Evolutionary conservation across 2,113 vertebrate species (phyloP).

Genomic region (Spheniscus mendiculus): DNA sequence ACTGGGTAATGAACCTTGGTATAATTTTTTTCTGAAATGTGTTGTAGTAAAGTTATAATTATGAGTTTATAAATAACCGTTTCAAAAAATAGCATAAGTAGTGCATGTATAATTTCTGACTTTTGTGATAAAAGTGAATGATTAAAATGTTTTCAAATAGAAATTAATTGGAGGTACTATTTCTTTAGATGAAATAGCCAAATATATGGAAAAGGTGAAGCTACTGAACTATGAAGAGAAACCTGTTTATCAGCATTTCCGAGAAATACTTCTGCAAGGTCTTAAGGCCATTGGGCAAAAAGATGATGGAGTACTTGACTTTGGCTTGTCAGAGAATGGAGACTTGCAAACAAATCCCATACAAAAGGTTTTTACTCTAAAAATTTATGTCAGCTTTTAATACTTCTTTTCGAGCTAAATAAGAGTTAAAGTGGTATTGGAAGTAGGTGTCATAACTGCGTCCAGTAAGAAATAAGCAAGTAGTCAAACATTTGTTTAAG

Average conservation of each 20-base stretch:
- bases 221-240: conserved; percentile 84
- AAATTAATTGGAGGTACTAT: conserved; percentile 35
- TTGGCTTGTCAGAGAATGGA: conserved; percentile 71
- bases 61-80: conserved; percentile 26
- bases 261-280: conserved; percentile 85
- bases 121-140: not conserved
- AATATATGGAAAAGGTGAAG: conserved; percentile 88
- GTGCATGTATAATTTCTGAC: not conserved
- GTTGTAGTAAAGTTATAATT: conserved; percentile 17
- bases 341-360: not conserved
- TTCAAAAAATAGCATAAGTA: not conserved
- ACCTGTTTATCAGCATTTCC: conserved; percentile 85
- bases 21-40: conserved; percentile 11
- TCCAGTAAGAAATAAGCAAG: not conserved
- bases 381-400: not conserved
- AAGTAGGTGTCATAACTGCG: not conserved
- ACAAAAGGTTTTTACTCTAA: conserved; percentile 69
- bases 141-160: conserved; percentile 16
- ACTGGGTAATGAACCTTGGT: conserved; percentile 13
- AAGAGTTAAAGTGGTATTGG: not conserved
- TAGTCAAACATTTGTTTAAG: not conserved
- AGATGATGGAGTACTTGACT: conserved; percentile 86
- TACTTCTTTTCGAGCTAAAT: not conserved
- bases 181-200: conserved; percentile 86
- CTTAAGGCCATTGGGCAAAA: conserved; percentile 81